These are phyloP conservation scores for Erpobdella octoculata DNA, from an alignment of 2,888 invertebrate species.

Conservation along the genomic window DNA sequence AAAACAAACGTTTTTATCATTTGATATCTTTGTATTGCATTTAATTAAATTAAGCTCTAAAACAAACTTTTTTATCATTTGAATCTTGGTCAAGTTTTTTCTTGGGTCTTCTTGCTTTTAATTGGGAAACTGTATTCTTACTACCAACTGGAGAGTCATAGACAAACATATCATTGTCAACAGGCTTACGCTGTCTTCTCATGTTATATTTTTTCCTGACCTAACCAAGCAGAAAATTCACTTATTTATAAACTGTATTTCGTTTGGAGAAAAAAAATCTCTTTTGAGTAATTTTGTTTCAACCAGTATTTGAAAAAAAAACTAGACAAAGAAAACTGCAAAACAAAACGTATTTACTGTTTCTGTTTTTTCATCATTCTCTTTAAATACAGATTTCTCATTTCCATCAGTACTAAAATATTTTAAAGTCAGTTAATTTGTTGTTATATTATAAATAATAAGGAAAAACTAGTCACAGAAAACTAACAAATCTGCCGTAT, in stretches of 20 bases:
- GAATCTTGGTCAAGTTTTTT: background rate
- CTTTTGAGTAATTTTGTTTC: background rate
- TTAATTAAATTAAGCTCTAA: background rate
- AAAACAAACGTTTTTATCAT: background rate
- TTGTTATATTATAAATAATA: too few relatives aligned
- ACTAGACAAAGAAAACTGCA: too few relatives aligned
- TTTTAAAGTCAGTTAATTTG: background rate
- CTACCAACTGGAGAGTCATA: slow-evolving; percentile 8
- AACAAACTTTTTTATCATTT: background rate
- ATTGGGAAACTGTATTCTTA: background rate
- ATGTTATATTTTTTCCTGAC: slow-evolving; percentile 10
- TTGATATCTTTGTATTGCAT: background rate
- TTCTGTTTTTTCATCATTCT: background rate
- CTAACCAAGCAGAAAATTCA: background rate
- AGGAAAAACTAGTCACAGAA: background rate
- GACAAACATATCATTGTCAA: background rate
- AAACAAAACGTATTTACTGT: background rate
- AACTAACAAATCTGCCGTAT: background rate
- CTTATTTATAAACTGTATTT: background rate
- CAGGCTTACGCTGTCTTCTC: background rate
- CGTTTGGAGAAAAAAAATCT: background rate
- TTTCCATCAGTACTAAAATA: background rate
- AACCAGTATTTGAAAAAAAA: too few relatives aligned
- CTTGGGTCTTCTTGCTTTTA: background rate
- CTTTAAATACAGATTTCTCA: background rate